Evolutionary conservation across 2,113 vertebrate genomes (phyloP), one percentile per base, ranked within the genome.

Genomic region (Amphilophus citrinellus): DNA sequence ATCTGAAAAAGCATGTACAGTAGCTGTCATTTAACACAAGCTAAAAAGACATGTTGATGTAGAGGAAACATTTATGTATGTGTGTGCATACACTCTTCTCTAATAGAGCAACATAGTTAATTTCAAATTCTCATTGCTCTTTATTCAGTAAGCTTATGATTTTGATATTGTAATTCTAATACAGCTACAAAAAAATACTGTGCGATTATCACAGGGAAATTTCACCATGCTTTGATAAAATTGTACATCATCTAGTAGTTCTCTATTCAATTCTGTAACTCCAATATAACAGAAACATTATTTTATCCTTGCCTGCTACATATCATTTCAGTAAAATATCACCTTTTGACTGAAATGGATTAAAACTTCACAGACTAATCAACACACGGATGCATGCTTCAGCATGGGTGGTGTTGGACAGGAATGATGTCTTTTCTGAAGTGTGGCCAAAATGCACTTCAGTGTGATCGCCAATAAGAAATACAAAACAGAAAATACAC

Each of bases 311-410:
- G n/a, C 53, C 11, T 32, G 27, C 35, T 68, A 15, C 8, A 2
- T 61, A 22, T 18, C 7, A 61, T 83, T 62, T 61, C 20, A 14
- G 24, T 22, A 59, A 76, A 77, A 59, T 77, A 83, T 44, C 27
- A 11, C 11, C 11, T 63, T 84, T 58, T 60, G 5, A 13, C 76
- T 58, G 6, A 68, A 14, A 62, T 44, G 35, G 1, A 76, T 78
- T 6, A 24, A 50, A 17, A 61, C 24, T 65, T 59, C n/a, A 65
- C 10, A 24, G 30, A 61, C 32, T 77, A 60, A 20, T 32, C 62
- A 63, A n/a, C 44, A 73, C 37, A 73, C 35, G 4, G 17, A 68
- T 35, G 32, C 66, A 35, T 7, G 58, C 42, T 66, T 77, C 1
- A 62, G 35, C 2, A 71, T 73, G 62, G 57, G 47, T 62, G 61